Conservation (phyloP, 2,113 vertebrate genomes). For the Onychostoma macrolepis region DNA sequence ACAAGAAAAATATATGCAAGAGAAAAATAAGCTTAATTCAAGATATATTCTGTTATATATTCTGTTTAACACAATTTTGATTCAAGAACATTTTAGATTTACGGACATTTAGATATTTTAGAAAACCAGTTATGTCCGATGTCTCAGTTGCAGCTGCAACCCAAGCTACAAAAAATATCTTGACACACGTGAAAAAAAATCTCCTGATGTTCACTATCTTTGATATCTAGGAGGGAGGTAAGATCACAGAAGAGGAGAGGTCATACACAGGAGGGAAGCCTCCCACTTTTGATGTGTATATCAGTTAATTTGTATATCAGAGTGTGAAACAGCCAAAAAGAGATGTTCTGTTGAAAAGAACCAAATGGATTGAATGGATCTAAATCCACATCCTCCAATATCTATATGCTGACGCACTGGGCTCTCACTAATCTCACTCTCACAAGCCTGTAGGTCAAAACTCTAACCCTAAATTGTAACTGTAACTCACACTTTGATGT, state of each 20-base stretch:
- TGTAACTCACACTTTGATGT: background rate
- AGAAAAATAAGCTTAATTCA: background rate
- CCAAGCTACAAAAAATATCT: slow-evolving; percentile 19
- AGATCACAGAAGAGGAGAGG: slow-evolving; percentile 36
- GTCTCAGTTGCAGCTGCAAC: slow-evolving; percentile 18
- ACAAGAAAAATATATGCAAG: background rate
- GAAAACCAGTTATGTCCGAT: background rate
- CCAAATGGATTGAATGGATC: background rate
- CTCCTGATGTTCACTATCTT: slow-evolving; percentile 17
- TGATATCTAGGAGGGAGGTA: slow-evolving; percentile 36
- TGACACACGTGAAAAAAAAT: background rate
- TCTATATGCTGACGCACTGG: background rate
- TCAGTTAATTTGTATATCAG: slow-evolving; percentile 10
- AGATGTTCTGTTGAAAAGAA: slow-evolving; percentile 16
- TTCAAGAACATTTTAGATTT: background rate
- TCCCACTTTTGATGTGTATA: slow-evolving; percentile 39
- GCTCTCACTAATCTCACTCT: background rate
- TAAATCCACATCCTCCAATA: slow-evolving; percentile 8
- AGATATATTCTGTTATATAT: background rate
- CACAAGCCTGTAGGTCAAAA: background rate
- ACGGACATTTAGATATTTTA: background rate
- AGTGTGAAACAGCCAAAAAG: background rate
- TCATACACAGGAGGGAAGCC: background rate
- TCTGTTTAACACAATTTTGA: background rate
- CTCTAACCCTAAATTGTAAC: background rate